Conservation (phyloP, 2,113 vertebrate genomes). For the Herpailurus yagouaroundi region DNA sequence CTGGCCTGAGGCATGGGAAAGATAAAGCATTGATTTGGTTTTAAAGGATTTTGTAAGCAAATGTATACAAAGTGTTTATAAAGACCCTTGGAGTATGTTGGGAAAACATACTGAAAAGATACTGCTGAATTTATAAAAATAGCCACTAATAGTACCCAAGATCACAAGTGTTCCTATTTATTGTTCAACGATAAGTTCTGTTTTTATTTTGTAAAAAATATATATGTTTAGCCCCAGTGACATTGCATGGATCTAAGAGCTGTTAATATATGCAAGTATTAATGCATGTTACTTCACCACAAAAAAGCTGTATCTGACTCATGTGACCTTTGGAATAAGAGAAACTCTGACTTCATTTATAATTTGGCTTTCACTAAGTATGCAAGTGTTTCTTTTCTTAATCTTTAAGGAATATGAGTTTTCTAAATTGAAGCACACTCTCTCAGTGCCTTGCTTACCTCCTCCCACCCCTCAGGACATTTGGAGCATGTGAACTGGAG, state of each 20-base stretch:
- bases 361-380: neutral
- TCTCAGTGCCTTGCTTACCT: neutral
- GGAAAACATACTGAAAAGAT: conserved; percentile 45
- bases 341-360: neutral
- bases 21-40: conserved; percentile 76
- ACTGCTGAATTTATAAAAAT: conserved; percentile 31
- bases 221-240: neutral
- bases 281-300: neutral
- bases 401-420: neutral
- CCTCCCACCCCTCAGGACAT: too few species aligned
- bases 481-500: neutral
- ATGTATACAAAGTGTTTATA: conserved; percentile 67
- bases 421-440: neutral
- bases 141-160: conserved; percentile 25
- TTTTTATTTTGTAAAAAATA: neutral
- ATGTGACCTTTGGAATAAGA: neutral
- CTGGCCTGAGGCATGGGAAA: conserved; percentile 70
- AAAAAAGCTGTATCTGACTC: neutral
- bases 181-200: neutral
- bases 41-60: conserved; percentile 83
- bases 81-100: conserved; percentile 70
- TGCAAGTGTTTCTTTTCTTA: neutral
- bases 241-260: neutral
- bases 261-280: neutral
- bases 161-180: conserved; percentile 14